Evolutionary conservation across 2,797 vertebrate species (phyloP), one percentile per base, ranked within the genome.

Genomic region (Centropyge bicolor): DNA sequence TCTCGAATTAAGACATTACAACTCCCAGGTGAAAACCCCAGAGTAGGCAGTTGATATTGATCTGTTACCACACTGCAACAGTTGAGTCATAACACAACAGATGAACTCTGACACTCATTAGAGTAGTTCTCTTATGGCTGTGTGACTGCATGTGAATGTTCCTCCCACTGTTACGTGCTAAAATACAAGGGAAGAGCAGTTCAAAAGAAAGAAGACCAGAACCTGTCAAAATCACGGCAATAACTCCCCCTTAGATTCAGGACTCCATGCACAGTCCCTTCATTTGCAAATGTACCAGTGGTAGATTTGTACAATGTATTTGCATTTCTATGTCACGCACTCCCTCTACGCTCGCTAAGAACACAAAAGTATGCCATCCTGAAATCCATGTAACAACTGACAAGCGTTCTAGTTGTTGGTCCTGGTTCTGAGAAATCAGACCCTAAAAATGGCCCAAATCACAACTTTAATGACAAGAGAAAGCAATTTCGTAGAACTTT

Each of bases 1-100:
- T n/a, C 38, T 13, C 8, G 40, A 22, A 14, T 65, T 6, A 49
- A 16, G 14, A 66, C 45, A n/a, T 54, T 64, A 43, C 70, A 65
- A 74, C 75, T 80, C 68, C 60, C 52, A 77, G 76, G 80, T 86
- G 81, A 90, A 91, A 88, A 83, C 88, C 90, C 77, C 80, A 40
- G 27, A 31, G 72, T 45, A 65, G 70, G 80, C 82, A 51, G 41
- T 76, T 61, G 64, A 41, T 85, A 43, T 70, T 52, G 62, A 57
- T 88, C 66, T n/a, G 51, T 27, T 46, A 24, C 55, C 52, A 70
- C 69, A 75, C 2, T 36, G 78, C 35, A 5, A 11, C 35, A 66
- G 31, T 6, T 80, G 83, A 86, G 74, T 89, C 87, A 86, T 16
- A 78, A 46, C 49, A 22, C 10, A 27, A 65, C 46, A 24, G 31